A percentile compares a stretch with the other conserved stretches of the same genome.
phyloP scores from a whole-genome alignment of 2,797 vertebrate species.

The Cirrhinus molitorella region DNA sequence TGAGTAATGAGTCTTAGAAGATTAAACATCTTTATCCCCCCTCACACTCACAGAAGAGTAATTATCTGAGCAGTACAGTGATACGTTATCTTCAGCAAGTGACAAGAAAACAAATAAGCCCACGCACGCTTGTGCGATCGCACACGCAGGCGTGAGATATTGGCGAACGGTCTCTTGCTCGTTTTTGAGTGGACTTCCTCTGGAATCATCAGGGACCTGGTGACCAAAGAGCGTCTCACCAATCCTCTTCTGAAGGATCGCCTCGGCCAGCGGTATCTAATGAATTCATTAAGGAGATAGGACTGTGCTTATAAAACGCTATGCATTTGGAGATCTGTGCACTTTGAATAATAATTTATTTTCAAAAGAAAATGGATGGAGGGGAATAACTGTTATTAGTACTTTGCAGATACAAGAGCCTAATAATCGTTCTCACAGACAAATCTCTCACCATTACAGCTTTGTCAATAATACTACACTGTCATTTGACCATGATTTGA shows the following conservation, averaged over 20 bases:
- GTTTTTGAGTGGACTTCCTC: not conserved
- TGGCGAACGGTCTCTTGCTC: not conserved
- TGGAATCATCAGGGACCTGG: slow-evolving; percentile 23
- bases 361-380: not conserved
- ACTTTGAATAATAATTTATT: slow-evolving; percentile 28
- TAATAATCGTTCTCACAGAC: not conserved
- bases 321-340: slow-evolving; percentile 34
- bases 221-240: not conserved
- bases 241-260: slow-evolving; percentile 5
- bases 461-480: slow-evolving; percentile 11
- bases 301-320: slow-evolving; percentile 50
- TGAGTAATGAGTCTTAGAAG: slow-evolving; percentile 62
- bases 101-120: slow-evolving; percentile 57
- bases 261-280: slow-evolving; percentile 47
- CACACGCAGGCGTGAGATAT: not conserved
- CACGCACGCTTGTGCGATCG: not conserved
- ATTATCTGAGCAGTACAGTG: slow-evolving; percentile 58
- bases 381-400: not conserved
- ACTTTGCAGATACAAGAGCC: slow-evolving; percentile 1
- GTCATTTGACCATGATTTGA: slow-evolving; percentile 38
- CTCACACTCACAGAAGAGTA: slow-evolving; percentile 57
- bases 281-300: slow-evolving; percentile 54
- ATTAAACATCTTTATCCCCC: slow-evolving; percentile 65
- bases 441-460: not conserved
- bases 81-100: slow-evolving; percentile 57